A percentile compares a stretch with the other conserved stretches of the same genome.
phyloP scores from a whole-genome alignment of 2,797 vertebrate genomes.

The Clarias platycephalus region DNA sequence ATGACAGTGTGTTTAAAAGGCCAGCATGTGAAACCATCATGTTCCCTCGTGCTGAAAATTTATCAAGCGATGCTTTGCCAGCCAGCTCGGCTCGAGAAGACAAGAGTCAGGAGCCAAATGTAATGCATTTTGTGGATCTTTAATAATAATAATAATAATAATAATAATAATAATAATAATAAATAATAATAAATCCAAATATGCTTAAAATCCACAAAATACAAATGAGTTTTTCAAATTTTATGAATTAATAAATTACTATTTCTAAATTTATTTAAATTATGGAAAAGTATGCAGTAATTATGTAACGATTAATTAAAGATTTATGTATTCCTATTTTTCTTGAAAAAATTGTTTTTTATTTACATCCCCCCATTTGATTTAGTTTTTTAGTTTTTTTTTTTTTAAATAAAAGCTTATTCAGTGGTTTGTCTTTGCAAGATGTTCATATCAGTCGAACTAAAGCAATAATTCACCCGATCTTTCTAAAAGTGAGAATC shows the following conservation, averaged over 20 bases:
- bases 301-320: background rate
- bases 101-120: conserved; percentile 3
- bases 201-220: background rate
- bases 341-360: background rate
- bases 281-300: background rate
- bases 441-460: conserved; percentile 14
- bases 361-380: background rate
- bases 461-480: background rate
- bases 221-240: background rate
- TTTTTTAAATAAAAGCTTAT: background rate
- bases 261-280: background rate
- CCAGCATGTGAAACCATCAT: conserved; percentile 53
- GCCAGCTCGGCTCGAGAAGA: conserved; percentile 14
- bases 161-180: background rate
- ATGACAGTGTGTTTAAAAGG: conserved; percentile 56
- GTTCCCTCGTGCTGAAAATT: conserved; percentile 52
- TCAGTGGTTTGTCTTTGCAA: conserved; percentile 3
- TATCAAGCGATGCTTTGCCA: conserved; percentile 46
- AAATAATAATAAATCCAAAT: background rate
- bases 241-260: background rate
- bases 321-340: background rate
- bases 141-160: background rate
- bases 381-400: no score
- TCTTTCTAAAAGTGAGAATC: conserved; percentile 19
- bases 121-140: background rate